Evolutionary conservation across 2,113 vertebrate genomes (phyloP).

Genomic region (Boulengeromyrus knoepffleri): DNA sequence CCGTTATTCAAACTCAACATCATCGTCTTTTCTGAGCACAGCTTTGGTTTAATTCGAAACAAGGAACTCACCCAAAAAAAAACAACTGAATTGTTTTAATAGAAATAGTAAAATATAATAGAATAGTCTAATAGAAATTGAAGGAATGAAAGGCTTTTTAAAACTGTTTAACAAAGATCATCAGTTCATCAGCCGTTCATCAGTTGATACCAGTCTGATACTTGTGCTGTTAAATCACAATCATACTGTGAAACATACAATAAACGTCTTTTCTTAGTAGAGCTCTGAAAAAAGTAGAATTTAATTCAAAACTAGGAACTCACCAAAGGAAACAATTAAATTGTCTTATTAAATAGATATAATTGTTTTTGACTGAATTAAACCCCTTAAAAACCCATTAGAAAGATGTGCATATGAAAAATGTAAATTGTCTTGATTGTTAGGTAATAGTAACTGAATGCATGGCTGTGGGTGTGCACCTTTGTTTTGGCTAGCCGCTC

Average conservation of each 20-base stretch:
- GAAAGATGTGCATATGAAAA: background rate
- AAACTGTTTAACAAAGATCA: background rate
- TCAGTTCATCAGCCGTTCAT: too few relatives aligned
- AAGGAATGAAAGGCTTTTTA: background rate
- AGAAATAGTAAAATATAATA: background rate
- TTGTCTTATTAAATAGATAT: background rate
- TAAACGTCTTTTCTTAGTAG: background rate
- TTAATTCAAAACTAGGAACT: background rate
- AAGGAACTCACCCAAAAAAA: background rate
- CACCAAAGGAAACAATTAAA: background rate
- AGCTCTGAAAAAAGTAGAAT: background rate
- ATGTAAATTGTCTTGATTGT: background rate
- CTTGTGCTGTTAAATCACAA: background rate
- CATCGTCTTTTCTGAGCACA: background rate
- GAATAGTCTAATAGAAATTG: background rate
- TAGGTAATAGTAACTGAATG: background rate
- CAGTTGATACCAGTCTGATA: background rate
- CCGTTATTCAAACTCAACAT: background rate
- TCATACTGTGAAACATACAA: background rate
- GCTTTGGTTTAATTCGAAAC: background rate
- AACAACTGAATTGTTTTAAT: background rate
- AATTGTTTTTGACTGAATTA: background rate
- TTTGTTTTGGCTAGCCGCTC: slow-evolving; percentile 69
- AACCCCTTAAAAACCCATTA: background rate
- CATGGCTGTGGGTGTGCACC: slow-evolving; percentile 40